Percentiles rank a stretch among this genome's conserved stretches.
phyloP scores from a whole-genome alignment of 2,888 invertebrate genomes.

The Trimorus sp. region DNA sequence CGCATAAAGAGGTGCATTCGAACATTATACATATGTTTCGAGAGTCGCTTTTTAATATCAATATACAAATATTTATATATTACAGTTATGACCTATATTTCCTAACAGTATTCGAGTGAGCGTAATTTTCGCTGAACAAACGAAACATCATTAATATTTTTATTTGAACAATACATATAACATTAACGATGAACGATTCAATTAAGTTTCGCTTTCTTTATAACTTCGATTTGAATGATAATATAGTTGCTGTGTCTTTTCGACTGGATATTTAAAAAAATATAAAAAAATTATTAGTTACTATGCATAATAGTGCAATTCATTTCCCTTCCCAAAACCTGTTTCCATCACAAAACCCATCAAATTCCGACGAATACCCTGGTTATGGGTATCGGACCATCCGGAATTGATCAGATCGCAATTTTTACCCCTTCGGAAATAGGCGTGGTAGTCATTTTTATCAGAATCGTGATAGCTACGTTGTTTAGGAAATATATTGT shows the following conservation, averaged over 20 bases:
- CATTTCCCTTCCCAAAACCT: slow-evolving; percentile 11
- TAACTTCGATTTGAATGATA: neutral
- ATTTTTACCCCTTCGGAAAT: slow-evolving; percentile 22
- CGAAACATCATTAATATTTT: slow-evolving; percentile 10
- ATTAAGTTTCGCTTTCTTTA: slow-evolving; percentile 4
- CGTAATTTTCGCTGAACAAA: neutral
- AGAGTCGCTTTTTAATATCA: slow-evolving; percentile 34
- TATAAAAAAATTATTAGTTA: neutral
- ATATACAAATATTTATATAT: slow-evolving; percentile 45
- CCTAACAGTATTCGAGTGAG: slow-evolving; percentile 6
- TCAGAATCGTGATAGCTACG: neutral
- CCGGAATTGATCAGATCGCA: slow-evolving; percentile 15
- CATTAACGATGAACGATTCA: slow-evolving; percentile 13
- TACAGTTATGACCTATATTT: slow-evolving; percentile 49
- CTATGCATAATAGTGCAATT: neutral
- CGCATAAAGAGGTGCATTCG: slow-evolving; percentile 41
- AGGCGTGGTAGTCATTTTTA: neutral
- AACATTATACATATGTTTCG: slow-evolving; percentile 25
- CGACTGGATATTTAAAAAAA: neutral
- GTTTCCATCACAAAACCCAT: neutral
- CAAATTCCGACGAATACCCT: neutral
- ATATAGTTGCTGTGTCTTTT: neutral
- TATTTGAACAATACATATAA: slow-evolving; percentile 6
- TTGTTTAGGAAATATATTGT: neutral
- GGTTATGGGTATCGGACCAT: slow-evolving; percentile 1